These are phyloP conservation scores for Hycleus phaleratus DNA, from an alignment of 1,140 invertebrate genomes.

Conservation along the genomic window DNA sequence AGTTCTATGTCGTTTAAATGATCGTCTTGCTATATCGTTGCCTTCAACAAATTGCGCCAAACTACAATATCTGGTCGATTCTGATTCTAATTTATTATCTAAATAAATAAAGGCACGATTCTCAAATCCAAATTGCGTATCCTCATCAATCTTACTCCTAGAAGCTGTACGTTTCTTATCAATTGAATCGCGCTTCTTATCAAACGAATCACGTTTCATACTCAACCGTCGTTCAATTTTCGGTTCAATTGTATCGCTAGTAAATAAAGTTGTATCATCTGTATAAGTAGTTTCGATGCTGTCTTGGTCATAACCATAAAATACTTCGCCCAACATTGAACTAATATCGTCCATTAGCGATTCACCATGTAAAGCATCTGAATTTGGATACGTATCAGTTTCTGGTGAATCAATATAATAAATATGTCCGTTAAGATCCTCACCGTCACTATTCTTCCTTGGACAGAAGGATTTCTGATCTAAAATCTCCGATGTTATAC, in stretches of 20 bases:
- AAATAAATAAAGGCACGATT: constrained; percentile 56
- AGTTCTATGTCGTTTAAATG: constrained; percentile 48
- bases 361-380: constrained; percentile 62
- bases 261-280: constrained; percentile 57
- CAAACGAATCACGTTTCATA: constrained; percentile 20
- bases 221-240: constrained; percentile 32
- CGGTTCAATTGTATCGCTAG: constrained; percentile 49
- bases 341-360: constrained; percentile 69
- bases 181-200: constrained; percentile 21
- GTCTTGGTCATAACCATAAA: constrained; percentile 55
- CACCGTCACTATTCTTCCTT: constrained; percentile 40
- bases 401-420: constrained; percentile 75
- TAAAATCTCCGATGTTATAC: constrained; percentile 55
- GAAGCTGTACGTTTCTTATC: constrained; percentile 43
- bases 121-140: constrained; percentile 55
- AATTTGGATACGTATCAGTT: constrained; percentile 60
- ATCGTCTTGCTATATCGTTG: constrained; percentile 68
- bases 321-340: constrained; percentile 60
- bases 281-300: constrained; percentile 52
- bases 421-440: constrained; percentile 51
- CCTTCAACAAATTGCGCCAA: constrained; percentile 71
- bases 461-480: constrained; percentile 46
- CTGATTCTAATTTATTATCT: constrained; percentile 46
- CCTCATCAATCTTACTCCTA: constrained; percentile 45
- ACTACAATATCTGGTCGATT: constrained; percentile 58